phyloP scores from a whole-genome alignment of 2,888 invertebrate species.

The Andrena praecox region DNA sequence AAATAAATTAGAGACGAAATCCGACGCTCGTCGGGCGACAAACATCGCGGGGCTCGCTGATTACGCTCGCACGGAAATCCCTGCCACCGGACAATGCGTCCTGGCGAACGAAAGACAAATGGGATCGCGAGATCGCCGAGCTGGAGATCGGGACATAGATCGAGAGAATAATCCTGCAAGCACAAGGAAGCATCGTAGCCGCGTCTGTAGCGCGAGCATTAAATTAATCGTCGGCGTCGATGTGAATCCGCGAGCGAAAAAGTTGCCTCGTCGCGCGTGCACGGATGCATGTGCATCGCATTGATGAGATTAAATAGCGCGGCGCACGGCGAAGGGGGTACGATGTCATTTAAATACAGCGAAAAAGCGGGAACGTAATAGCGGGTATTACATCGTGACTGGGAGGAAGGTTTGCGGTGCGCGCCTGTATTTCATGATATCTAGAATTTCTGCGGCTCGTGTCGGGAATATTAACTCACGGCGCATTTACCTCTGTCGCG shows the following conservation, averaged over 20 bases:
- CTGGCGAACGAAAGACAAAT: constrained; percentile 1
- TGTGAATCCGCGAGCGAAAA: background rate
- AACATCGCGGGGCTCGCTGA: constrained; percentile 58
- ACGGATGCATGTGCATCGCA: background rate
- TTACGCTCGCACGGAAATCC: constrained; percentile 61
- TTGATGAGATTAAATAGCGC: background rate
- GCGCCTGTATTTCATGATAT: constrained; percentile 37
- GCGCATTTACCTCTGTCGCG: constrained; percentile 55
- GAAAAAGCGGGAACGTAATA: constrained; percentile 11
- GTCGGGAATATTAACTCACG: constrained; percentile 65
- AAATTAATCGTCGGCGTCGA: background rate
- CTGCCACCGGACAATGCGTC: constrained; percentile 35
- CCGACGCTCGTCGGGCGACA: constrained; percentile 34
- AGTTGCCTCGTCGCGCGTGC: background rate
- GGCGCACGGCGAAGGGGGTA: background rate
- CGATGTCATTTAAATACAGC: background rate
- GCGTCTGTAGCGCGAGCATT: background rate
- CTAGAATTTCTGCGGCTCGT: constrained; percentile 61
- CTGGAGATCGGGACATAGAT: background rate
- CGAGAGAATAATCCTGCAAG: background rate
- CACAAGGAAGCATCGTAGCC: background rate
- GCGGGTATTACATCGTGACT: constrained; percentile 16
- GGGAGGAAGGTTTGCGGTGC: constrained; percentile 36
- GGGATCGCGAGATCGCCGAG: background rate
- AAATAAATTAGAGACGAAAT: constrained; percentile 68